Evolutionary conservation across 2,797 vertebrate species (phyloP).

Genomic region (Periophthalmus magnuspinnatus): DNA sequence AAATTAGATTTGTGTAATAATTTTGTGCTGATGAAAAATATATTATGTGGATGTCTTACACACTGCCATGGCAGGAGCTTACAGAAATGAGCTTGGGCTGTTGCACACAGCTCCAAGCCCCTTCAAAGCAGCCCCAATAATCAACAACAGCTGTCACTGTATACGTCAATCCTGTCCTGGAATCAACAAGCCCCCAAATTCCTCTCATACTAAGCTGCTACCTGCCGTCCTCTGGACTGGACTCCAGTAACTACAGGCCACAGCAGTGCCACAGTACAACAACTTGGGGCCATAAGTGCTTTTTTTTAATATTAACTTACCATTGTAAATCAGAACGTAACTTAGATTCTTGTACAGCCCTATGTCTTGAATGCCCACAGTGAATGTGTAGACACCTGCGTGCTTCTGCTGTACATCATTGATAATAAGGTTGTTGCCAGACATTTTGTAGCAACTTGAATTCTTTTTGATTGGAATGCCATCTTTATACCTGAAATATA

Average conservation of each 20-base stretch:
- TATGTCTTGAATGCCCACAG: slow-evolving; percentile 69
- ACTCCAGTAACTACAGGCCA: slow-evolving; percentile 30
- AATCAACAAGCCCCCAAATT: slow-evolving; percentile 75
- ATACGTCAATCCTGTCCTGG: slow-evolving; percentile 68
- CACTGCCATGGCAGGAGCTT: slow-evolving; percentile 53
- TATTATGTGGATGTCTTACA: neutral
- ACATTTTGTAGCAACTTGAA: slow-evolving; percentile 78
- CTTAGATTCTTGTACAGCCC: slow-evolving; percentile 80
- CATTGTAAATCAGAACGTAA: slow-evolving; percentile 80
- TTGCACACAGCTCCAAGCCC: slow-evolving; percentile 63
- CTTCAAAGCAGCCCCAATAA: slow-evolving; percentile 75
- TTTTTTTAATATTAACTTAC: slow-evolving; percentile 72
- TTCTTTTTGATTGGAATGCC: slow-evolving; percentile 76
- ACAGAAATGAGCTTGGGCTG: slow-evolving; percentile 49
- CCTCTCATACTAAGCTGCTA: slow-evolving; percentile 73
- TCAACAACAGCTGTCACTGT: slow-evolving; percentile 76
- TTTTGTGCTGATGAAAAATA: neutral
- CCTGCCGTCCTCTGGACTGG: slow-evolving; percentile 65
- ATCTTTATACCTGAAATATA: slow-evolving; percentile 84
- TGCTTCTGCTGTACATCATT: slow-evolving; percentile 77
- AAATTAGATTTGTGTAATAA: neutral
- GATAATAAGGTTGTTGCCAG: slow-evolving; percentile 75
- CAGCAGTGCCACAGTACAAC: slow-evolving; percentile 6
- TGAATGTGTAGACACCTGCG: slow-evolving; percentile 83
- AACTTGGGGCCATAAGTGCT: neutral